These are phyloP conservation scores for Rhodeus uyekii DNA, from an alignment of 2,797 vertebrate genomes.

Conservation along the genomic window DNA sequence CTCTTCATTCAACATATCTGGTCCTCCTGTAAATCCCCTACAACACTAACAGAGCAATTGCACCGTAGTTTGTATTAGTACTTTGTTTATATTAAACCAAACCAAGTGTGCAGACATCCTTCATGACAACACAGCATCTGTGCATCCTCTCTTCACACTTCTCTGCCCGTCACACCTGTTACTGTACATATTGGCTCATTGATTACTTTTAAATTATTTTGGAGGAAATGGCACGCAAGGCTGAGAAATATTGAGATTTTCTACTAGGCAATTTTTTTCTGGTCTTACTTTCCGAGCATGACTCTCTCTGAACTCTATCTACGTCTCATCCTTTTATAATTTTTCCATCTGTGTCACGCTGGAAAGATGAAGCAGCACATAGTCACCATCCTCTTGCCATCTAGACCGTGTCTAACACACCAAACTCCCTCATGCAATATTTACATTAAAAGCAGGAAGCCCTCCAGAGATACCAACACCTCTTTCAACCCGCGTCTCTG, in stretches of 20 bases:
- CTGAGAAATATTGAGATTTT: background rate
- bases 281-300: background rate
- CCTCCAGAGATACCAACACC: constrained; percentile 4
- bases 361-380: background rate
- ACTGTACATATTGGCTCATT: background rate
- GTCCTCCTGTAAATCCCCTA: too few relatives aligned
- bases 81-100: too few relatives aligned
- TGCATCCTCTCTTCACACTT: background rate
- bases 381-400: background rate
- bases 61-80: background rate
- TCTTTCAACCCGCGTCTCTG: background rate
- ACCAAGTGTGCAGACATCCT: background rate
- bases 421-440: constrained; percentile 33
- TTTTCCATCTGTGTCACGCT: background rate
- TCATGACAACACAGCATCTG: background rate
- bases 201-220: background rate
- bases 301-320: background rate
- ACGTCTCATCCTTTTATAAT: background rate
- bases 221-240: background rate
- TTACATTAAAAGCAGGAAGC: constrained; percentile 36
- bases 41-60: background rate
- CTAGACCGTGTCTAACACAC: constrained; percentile 21
- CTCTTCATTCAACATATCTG: too few relatives aligned
- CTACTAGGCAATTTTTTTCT: background rate
- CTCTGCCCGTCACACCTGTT: background rate